Base-by-base conservation (phyloP, 2,888 invertebrate species). In the Elysia crispata region DNA sequence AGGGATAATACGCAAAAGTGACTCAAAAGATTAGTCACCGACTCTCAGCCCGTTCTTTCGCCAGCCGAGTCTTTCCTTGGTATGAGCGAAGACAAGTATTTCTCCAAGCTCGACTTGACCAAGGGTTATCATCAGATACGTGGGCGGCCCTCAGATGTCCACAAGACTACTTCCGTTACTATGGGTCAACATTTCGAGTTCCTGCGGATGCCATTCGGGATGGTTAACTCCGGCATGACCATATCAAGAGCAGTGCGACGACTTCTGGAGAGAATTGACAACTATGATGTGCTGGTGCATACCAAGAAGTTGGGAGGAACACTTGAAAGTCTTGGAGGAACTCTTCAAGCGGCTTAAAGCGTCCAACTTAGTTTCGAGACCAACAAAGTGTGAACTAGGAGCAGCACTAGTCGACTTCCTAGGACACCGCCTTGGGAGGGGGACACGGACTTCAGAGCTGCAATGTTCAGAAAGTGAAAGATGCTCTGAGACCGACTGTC, bases 1-100 rank as follows among this genome's bases (percentile, higher is more conserved):
- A 33, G 73, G 64, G 25, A 74, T 81, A 18, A 83, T 78, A 69
- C 30, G 33, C 57, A 77, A 25, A 31, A 50, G 23, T n/a, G 50
- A 13, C 28, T 66, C 54, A 41, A 15, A 30, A 33, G 1, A 41
- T 0, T 85, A 13, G 70, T 80, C 0, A 85, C 83, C 81, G 86
- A 86, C 72, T 50, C 67, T n/a, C 69, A 67, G 1, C 23, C 66
- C 11, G 66, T 41, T 41, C 41, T 11, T 41, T 41, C 41, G 11
- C 41, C 41, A 41, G 41, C 41, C 41, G 41, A 41, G 11, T 41
- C 3, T 41, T 41, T 41, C 41, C 41, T 41, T 41, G 41, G 41
- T 41, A 41, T 41, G 41, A 41, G 41, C 41, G 41, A 41, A 41
- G 41, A 41, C 41, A 41, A 41, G 41, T 41, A 41, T 11, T 41